Evolutionary conservation across 1,140 invertebrate genomes (phyloP).

Genomic region (Bombus pyrosoma): DNA sequence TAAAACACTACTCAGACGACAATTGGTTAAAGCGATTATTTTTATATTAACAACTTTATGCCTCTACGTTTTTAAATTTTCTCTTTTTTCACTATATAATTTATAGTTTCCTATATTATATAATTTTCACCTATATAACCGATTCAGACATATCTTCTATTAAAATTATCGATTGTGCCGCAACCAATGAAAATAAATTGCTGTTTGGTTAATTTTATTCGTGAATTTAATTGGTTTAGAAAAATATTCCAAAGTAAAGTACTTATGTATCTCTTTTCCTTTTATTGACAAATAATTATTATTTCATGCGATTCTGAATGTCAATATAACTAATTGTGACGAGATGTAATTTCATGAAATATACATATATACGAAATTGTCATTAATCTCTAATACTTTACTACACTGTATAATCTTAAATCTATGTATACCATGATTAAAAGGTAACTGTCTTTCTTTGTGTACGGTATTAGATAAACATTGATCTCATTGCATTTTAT

Average conservation of each 20-base stretch:
- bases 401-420: neutral
- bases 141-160: neutral
- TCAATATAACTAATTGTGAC: neutral
- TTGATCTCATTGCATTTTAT: neutral
- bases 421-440: neutral
- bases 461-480: neutral
- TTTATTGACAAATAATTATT: neutral
- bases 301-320: too few relatives aligned
- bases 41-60: too few relatives aligned
- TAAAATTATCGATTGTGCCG: neutral
- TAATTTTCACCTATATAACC: neutral
- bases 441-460: neutral
- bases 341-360: neutral
- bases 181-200: neutral
- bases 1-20: neutral
- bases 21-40: neutral
- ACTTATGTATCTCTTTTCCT: neutral
- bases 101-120: neutral
- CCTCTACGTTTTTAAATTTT: neutral
- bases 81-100: neutral
- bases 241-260: neutral
- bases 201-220: neutral
- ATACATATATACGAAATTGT: too few relatives aligned
- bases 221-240: neutral
- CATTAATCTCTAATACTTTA: neutral